Base-by-base conservation (phyloP, 2,113 vertebrate species). In the Malurus melanocephalus region DNA sequence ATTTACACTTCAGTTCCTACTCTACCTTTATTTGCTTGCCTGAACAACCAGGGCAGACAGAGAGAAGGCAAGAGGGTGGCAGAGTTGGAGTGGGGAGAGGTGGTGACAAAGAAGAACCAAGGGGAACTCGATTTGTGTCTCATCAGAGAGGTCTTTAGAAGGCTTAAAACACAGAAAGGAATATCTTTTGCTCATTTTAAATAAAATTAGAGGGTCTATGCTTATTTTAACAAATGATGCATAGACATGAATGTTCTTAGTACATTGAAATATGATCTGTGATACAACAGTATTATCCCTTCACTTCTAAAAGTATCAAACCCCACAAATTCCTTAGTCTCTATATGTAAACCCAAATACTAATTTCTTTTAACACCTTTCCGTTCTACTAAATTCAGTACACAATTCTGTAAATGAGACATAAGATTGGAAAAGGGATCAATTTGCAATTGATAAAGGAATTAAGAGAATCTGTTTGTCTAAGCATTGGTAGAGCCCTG, bases 1-100 rank as follows among this genome's bases (percentile, higher is more conserved):
- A 88, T 93, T 95, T 94, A 85, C 52, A 83, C 61, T 88, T 93
- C 59, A 92, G 23, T 88, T 90, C 53, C 27, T 81, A 33, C 43
- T 89, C 35, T 59, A 84, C 40, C 45, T 35, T 79, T 23, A 26
- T 92, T 76, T 92, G 8, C 40, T 92, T 80, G 52, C n/a, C 52
- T 90, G 55, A 93, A 60, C 30, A 65, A 67, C 16, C 16, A 60
- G 46, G 62, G 35, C 69, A 93, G n/a, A 56, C 30, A 84, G 45
- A 71, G 26, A 42, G 26, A 76, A 65, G 42, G 18, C 1, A 6
- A 23, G n/a, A 91, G 16, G 8, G 16, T 80, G 33, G 33, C 6
- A 2, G 45, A 66, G 19, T 48, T 2, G 0, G 24, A 74, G 7
- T 16, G 23, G 42, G 30, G 22, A 74, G 53, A 68, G 26, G 33